Base-by-base conservation (phyloP, 92 coral and sea anemone species). In the Porites rus region DNA sequence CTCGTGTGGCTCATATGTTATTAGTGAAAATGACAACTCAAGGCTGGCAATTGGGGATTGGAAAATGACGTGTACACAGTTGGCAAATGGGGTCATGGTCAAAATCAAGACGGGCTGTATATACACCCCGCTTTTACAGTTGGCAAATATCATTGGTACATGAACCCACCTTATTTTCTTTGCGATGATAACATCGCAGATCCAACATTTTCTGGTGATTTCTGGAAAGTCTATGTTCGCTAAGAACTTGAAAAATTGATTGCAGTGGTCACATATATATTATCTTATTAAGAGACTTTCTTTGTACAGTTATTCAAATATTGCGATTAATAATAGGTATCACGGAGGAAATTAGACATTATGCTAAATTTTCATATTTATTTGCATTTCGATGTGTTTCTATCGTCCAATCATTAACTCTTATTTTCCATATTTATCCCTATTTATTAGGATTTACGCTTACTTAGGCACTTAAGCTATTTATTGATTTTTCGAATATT, bases 151-250 rank as follows among this genome's bases (percentile, higher is more conserved):
- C 65, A 61, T 17, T 61, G 65, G 65, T 17, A 2, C 0, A 13
- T 43, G 0, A 61, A 18, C 18, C 16, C 65, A 17, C n/a, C n/a
- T 17, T 0, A 17, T 12, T 12, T 14, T 61, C 65, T 61, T 17
- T 61, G 65, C 65, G 65, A 61, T 12, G 65, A 61, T 61, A 61
- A 61, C 16, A 2, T 9, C 6, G 3, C 13, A 17, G 5, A 13
- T 61, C n/a, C 4, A 61, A 6, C 16, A 17, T 61, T 21, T 12
- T 13, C 16, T 61, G 65, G 65, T 14, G 65, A 61, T 17, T 61
- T 61, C 65, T 61, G 65, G 65, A 61, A 61, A 61, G 65, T 61
- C 19, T 61, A 61, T 61, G 65, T 61, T 61, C 20, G 65, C 65
- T 61, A 61, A 17, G 13, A 9, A 10, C 65, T 61, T 61, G 65